Base-by-base conservation (phyloP, 2,888 invertebrate genomes). In the Dryomyza anilis region DNA sequence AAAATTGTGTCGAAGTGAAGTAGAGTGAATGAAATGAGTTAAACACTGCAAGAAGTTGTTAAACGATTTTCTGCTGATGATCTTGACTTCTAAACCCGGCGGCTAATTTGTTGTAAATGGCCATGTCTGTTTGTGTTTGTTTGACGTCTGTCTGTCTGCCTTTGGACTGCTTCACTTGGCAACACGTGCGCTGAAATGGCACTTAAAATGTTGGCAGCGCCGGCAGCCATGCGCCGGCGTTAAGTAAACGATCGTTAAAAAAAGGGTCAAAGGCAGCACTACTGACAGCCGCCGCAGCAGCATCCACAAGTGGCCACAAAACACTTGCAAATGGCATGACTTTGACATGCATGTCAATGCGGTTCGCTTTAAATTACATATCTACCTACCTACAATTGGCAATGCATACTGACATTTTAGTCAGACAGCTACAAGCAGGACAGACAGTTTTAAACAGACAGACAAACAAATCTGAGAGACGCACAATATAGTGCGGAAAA, bases 71-170 rank as follows among this genome's bases (percentile, higher is more conserved):
- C 14, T 23, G 23, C 23, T 12, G 23, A n/a, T 33, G 53, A 39
- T 43, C 25, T 57, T 27, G 43, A 36, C 23, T 57, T 50, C 48
- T 10, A 39, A n/a, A 33, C 33, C 55, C 55, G 5, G 23, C 10
- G 69, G 77, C 65, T 29, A 58, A 60, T 33, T 52, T 60, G 12
- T 55, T 30, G 19, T 12, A 21, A 55, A 59, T 29, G 30, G 14
- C 39, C 36, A 16, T 19, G 55, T 67, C 68, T 60, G 64, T 68
- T 68, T 64, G 52, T 62, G 23, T 60, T 25, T 43, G n/a, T n/a
- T n/a, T n/a, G n/a, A n/a, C n/a, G n/a, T n/a, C 16, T 50, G 27
- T 59, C 43, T 33, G 7, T 33, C 33, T 33, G 6, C 33, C 33
- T 33, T 12, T 39, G 36, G 33, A 58, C 14, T 50, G 33, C 33